Percentiles rank a stretch among this genome's conserved stretches.
Conservation (phyloP, 2,797 vertebrate species). For the Leptatherina wallacei region DNA sequence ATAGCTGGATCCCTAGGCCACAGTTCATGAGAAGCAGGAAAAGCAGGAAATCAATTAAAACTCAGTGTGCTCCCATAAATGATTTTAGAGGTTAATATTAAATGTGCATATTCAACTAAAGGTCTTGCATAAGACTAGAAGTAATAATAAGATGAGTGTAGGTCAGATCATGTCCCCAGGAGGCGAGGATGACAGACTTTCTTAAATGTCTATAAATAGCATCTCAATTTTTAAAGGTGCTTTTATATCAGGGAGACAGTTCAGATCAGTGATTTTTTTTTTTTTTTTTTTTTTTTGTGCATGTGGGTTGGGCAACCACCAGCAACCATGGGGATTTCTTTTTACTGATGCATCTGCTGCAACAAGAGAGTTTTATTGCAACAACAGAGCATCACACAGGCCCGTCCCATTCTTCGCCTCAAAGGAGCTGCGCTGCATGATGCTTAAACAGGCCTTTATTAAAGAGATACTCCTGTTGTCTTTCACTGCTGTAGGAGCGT, state of each 20-base stretch:
- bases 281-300: not conserved
- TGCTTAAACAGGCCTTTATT: slow-evolving; percentile 55
- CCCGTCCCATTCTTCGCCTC: slow-evolving; percentile 61
- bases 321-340: slow-evolving; percentile 12
- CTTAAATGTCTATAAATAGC: slow-evolving; percentile 52
- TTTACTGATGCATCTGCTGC: slow-evolving; percentile 56
- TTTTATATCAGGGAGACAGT: slow-evolving; percentile 15
- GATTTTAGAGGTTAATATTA: not conserved
- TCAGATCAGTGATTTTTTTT: slow-evolving; percentile 14
- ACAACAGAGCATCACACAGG: slow-evolving; percentile 62
- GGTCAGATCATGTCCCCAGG: slow-evolving; percentile 9
- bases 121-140: not conserved
- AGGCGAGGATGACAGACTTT: slow-evolving; percentile 25
- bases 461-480: slow-evolving; percentile 71
- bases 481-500: slow-evolving; percentile 75
- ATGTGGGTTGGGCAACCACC: slow-evolving; percentile 8
- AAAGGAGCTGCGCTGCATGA: slow-evolving; percentile 62
- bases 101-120: not conserved
- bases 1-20: slow-evolving; percentile 41
- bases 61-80: not conserved
- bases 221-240: slow-evolving; percentile 20
- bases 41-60: not conserved
- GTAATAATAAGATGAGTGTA: not conserved
- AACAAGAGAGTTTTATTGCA: slow-evolving; percentile 68
- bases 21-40: slow-evolving; percentile 22